These are phyloP conservation scores for Corythoichthys intestinalis DNA, from an alignment of 2,113 vertebrate species.

Conservation along the genomic window DNA sequence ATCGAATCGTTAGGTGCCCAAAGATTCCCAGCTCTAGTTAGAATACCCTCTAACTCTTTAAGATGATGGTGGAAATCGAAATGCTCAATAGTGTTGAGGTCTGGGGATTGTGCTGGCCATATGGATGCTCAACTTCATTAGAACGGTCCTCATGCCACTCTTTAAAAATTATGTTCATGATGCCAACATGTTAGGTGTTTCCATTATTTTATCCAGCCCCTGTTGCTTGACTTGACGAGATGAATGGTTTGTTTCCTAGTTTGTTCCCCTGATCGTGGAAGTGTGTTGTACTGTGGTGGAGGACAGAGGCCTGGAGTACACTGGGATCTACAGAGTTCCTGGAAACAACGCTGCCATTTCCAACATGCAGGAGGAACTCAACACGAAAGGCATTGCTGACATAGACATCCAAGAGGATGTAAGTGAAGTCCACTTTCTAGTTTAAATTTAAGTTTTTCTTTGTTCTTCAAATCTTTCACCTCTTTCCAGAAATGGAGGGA, in stretches of 20 bases:
- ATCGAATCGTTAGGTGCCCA: too few species aligned
- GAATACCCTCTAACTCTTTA: too few species aligned
- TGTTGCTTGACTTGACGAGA: background rate
- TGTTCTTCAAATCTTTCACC: background rate
- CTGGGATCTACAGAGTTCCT: constrained; percentile 95
- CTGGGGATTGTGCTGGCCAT: too few species aligned
- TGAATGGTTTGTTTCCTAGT: constrained; percentile 68
- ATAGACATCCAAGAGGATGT: constrained; percentile 86
- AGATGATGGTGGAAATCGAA: too few species aligned
- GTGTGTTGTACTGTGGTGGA: constrained; percentile 97
- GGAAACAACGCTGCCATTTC: constrained; percentile 98
- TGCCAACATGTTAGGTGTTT: too few species aligned
- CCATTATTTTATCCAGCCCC: too few species aligned
- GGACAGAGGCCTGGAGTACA: constrained; percentile 95
- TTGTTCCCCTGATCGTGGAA: constrained; percentile 95
- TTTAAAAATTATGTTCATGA: too few species aligned
- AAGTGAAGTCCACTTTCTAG: constrained; percentile 26
- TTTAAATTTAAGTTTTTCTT: background rate
- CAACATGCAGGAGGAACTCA: constrained; percentile 97
- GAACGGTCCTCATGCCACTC: too few species aligned
- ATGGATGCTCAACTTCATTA: too few species aligned
- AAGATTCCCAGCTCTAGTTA: too few species aligned
- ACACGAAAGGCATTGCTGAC: constrained; percentile 87
- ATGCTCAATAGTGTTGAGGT: too few species aligned
- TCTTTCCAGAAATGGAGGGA: constrained; percentile 93